These are phyloP conservation scores for Euschistus heros DNA, from an alignment of 1,140 invertebrate genomes.

Conservation along the genomic window DNA sequence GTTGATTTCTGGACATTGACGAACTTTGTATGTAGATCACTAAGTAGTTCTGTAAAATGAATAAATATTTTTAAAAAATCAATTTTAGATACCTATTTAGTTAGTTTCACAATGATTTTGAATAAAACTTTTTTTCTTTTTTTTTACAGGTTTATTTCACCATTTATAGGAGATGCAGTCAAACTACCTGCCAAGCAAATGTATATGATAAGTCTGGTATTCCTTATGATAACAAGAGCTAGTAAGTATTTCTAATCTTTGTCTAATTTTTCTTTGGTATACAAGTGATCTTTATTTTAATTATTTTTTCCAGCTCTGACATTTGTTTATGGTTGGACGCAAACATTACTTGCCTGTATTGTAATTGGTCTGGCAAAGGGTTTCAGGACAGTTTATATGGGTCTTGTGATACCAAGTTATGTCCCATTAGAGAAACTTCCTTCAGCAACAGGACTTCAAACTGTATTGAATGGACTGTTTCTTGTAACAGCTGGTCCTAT, in stretches of 20 bases:
- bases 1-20: too few relatives aligned
- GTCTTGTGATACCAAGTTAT: constrained; percentile 53
- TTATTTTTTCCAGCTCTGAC: constrained; percentile 12
- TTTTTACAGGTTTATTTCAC: constrained; percentile 37
- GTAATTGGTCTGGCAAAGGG: constrained; percentile 53
- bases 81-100: not conserved
- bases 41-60: not conserved
- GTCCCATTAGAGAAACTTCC: constrained; percentile 51
- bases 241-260: constrained; percentile 39
- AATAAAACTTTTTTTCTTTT: not conserved
- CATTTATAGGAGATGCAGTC: constrained; percentile 50
- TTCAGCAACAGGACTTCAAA: constrained; percentile 51
- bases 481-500: constrained; percentile 48
- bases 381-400: constrained; percentile 54
- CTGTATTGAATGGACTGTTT: constrained; percentile 43
- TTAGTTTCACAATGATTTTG: not conserved
- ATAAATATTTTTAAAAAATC: not conserved
- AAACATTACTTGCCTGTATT: not conserved
- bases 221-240: constrained; percentile 50
- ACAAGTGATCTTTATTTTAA: not conserved
- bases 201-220: constrained; percentile 51
- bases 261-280: not conserved
- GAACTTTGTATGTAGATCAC: not conserved
- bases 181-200: constrained; percentile 53
- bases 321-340: not conserved